Conservation (phyloP, 2,888 invertebrate species). For the Ypsolopha scabrella region DNA sequence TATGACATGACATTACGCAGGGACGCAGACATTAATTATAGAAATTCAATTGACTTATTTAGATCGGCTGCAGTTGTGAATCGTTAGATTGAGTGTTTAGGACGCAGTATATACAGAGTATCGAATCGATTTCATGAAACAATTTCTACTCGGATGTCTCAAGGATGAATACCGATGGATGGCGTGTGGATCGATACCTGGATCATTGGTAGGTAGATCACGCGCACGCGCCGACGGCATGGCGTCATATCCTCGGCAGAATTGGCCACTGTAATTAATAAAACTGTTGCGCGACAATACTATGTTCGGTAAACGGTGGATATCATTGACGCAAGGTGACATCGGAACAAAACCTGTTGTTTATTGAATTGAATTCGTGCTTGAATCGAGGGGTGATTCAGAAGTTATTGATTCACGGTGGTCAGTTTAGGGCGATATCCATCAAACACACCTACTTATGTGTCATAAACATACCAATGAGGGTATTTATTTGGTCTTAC, state of each 20-base stretch:
- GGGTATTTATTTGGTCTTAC: no score
- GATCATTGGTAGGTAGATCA: slow-evolving; percentile 57
- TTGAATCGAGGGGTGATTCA: background rate
- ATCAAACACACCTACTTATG: no score
- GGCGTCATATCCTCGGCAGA: slow-evolving; percentile 65
- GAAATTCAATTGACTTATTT: background rate
- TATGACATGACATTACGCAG: slow-evolving; percentile 19
- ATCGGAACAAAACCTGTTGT: slow-evolving; percentile 6
- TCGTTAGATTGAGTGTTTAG: slow-evolving; percentile 7
- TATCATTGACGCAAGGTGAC: slow-evolving; percentile 42
- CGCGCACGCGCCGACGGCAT: slow-evolving; percentile 44
- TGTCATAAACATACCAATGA: no score
- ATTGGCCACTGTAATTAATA: slow-evolving; percentile 64
- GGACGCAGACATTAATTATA: slow-evolving; percentile 3
- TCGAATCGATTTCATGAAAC: slow-evolving; percentile 18
- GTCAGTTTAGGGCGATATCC: no score
- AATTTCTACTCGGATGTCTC: slow-evolving; percentile 38
- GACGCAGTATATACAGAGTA: background rate
- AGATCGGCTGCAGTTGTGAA: background rate
- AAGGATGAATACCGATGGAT: slow-evolving; percentile 58
- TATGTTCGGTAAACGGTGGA: slow-evolving; percentile 51
- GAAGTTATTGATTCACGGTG: no score
- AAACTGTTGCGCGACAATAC: slow-evolving; percentile 55
- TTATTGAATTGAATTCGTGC: background rate
- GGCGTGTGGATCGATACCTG: slow-evolving; percentile 17